Evolutionary conservation across 2,797 vertebrate genomes (phyloP).

Genomic region (Coranthus polyacanthus): DNA sequence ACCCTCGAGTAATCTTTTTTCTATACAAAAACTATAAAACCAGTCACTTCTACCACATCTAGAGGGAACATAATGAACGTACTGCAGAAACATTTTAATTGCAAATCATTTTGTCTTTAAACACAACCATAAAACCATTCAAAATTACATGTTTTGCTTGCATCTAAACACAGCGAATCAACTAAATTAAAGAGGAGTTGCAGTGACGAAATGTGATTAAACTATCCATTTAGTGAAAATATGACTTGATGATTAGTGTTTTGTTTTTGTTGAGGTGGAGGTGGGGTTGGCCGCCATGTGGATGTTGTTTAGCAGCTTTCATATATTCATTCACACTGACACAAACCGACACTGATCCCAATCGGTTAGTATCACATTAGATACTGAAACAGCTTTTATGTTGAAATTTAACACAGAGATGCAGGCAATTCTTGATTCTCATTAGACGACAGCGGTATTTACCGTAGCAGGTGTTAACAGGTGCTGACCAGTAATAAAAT

Average conservation of each 20-base stretch:
- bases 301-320: slow-evolving; percentile 8
- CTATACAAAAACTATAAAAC: slow-evolving; percentile 35
- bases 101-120: slow-evolving; percentile 34
- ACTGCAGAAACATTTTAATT: slow-evolving; percentile 34
- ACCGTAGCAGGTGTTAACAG: too few species aligned
- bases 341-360: not conserved
- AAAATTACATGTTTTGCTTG: slow-evolving; percentile 33
- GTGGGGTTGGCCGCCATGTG: not conserved
- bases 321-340: not conserved
- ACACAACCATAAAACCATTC: slow-evolving; percentile 25
- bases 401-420: not conserved
- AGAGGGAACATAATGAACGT: slow-evolving; percentile 9
- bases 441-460: too few species aligned
- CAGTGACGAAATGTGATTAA: slow-evolving; percentile 8
- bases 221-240: slow-evolving; percentile 12
- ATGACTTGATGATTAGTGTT: slow-evolving; percentile 3
- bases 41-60: slow-evolving; percentile 9
- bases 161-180: slow-evolving; percentile 15
- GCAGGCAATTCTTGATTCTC: too few species aligned
- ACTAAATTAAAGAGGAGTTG: slow-evolving; percentile 23
- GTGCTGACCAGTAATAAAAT: too few species aligned
- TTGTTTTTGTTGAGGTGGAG: slow-evolving; percentile 9
- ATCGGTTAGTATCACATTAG: too few species aligned
- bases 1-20: slow-evolving; percentile 17
- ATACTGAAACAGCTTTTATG: slow-evolving; percentile 1